A percentile compares a stretch with the other conserved stretches of the same genome.
phyloP scores from a whole-genome alignment of 37 sponge, comb jelly and placozoan genomes.

The Theonella swinhoei region DNA sequence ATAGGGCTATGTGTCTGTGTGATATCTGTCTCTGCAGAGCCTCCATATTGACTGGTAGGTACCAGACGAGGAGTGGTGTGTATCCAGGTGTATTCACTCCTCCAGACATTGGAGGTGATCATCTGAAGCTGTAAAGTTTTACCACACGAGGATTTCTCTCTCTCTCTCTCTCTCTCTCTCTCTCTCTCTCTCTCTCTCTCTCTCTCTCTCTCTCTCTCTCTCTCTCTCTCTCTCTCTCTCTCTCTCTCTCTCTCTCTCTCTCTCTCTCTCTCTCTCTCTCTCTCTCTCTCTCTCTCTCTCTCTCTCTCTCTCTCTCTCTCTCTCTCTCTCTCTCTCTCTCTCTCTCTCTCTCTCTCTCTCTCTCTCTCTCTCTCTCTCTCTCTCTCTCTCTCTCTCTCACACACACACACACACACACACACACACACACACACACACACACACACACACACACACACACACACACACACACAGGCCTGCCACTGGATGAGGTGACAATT shows the following conservation, averaged over 20 bases:
- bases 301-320: slow-evolving; percentile 12
- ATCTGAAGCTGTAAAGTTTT: too few species aligned
- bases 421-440: too few species aligned
- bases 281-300: slow-evolving; percentile 27
- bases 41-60: slow-evolving; percentile 72
- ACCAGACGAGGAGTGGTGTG: slow-evolving; percentile 67
- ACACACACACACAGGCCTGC: slow-evolving; percentile 48
- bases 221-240: too few species aligned
- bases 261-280: not conserved
- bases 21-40: slow-evolving; percentile 37
- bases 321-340: slow-evolving; percentile 3
- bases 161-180: too few species aligned
- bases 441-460: not conserved
- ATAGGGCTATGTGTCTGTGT: too few species aligned
- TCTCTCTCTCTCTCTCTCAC: not conserved
- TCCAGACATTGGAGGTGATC: slow-evolving; percentile 53
- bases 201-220: too few species aligned
- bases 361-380: not conserved
- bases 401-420: too few species aligned
- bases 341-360: not conserved
- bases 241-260: not conserved
- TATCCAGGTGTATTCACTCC: slow-evolving; percentile 72
- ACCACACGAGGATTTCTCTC: too few species aligned
- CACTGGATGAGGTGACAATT: slow-evolving; percentile 77
- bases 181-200: too few species aligned